Conservation (phyloP, 2,888 invertebrate genomes). For the Esperia sulphurella region DNA sequence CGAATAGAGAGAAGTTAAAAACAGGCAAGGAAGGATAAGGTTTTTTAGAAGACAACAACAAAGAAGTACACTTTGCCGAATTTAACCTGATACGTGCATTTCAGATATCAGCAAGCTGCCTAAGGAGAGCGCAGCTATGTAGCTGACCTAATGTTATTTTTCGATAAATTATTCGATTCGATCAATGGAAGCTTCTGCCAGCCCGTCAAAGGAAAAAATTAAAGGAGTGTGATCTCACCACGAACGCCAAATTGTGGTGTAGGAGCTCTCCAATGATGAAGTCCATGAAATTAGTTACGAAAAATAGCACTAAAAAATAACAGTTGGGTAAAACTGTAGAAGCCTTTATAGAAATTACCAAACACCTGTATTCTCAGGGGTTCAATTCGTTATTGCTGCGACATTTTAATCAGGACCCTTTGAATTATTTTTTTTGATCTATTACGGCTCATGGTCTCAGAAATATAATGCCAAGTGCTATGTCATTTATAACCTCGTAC, state of each 20-base stretch:
- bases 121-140: slow-evolving; percentile 4
- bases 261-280: no score
- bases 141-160: slow-evolving; percentile 14
- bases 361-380: no score
- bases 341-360: no score
- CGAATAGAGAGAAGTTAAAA: no score
- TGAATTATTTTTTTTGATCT: slow-evolving; percentile 6
- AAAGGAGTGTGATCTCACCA: slow-evolving; percentile 10
- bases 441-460: slow-evolving; percentile 11
- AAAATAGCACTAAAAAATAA: not conserved
- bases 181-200: slow-evolving; percentile 15
- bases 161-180: slow-evolving; percentile 15
- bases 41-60: no score
- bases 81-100: no score
- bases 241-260: slow-evolving; percentile 9
- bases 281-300: slow-evolving; percentile 16
- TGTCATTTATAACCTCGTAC: slow-evolving; percentile 10
- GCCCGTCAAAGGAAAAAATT: no score
- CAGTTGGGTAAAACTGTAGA: no score
- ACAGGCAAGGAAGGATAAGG: no score
- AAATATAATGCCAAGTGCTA: slow-evolving; percentile 7
- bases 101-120: not conserved
- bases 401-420: slow-evolving; percentile 10
- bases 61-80: not conserved
- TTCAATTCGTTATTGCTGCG: slow-evolving; percentile 9